Evolutionary conservation across 2,797 vertebrate species (phyloP).

Genomic region (Otus scops): DNA sequence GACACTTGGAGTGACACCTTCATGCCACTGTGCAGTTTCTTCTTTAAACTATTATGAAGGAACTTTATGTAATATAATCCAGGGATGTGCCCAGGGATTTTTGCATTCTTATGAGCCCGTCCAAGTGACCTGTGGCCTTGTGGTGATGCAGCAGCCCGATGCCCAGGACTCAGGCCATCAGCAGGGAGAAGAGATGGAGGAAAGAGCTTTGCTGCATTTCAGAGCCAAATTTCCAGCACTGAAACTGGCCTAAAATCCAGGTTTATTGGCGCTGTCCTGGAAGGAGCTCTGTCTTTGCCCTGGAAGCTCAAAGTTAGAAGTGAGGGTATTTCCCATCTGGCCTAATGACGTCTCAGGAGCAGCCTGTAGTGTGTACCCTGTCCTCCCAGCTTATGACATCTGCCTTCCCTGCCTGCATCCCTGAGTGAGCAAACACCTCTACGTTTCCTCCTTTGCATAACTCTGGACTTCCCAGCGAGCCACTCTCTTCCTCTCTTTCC

Average conservation of each 20-base stretch:
- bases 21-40: background rate
- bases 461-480: background rate
- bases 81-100: background rate
- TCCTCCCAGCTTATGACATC: background rate
- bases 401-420: background rate
- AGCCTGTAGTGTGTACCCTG: background rate
- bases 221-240: background rate
- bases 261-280: no score
- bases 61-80: background rate
- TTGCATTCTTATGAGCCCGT: background rate
- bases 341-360: background rate
- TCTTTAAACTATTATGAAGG: background rate
- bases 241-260: background rate
- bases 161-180: no score
- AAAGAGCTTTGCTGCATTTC: background rate
- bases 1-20: background rate
- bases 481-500: background rate
- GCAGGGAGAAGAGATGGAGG: background rate
- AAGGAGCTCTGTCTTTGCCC: background rate
- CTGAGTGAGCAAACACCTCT: background rate
- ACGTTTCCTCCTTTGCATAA: background rate
- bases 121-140: rapidly evolving
- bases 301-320: background rate
- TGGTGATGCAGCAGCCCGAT: background rate
- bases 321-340: background rate